Conservation (phyloP, 2,113 vertebrate species). For the Sardina pilchardus region DNA sequence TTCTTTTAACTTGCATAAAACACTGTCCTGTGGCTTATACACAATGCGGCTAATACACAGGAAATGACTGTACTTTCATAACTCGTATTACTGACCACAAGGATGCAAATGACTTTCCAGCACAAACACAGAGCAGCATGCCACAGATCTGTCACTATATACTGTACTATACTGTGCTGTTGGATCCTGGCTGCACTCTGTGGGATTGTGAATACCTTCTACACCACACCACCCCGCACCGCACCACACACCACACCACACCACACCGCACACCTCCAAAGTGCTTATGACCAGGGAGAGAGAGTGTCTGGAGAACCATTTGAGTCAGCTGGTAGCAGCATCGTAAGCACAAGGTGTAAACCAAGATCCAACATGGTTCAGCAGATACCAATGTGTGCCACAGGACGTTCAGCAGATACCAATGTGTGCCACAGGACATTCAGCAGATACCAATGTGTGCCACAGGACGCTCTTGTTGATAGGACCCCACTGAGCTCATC, state of each 20-base stretch:
- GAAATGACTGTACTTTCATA: too few relatives aligned
- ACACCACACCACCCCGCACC: background rate
- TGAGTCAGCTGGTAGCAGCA: background rate
- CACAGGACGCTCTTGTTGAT: background rate
- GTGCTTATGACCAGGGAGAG: background rate
- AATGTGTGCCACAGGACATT: background rate
- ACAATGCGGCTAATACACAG: too few relatives aligned
- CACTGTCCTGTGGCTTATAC: too few relatives aligned
- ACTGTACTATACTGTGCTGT: too few relatives aligned
- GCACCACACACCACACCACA: constrained; percentile 4
- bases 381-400: background rate
- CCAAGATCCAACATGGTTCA: background rate
- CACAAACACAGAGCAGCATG: background rate
- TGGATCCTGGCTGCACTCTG: constrained; percentile 12
- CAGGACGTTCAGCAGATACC: too few relatives aligned
- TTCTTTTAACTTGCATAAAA: too few relatives aligned
- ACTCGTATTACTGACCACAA: background rate
- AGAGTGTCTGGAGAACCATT: background rate
- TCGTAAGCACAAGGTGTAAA: background rate
- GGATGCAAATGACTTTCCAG: background rate
- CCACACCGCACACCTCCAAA: background rate
- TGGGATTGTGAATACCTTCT: background rate
- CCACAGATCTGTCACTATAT: background rate
- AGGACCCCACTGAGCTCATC: background rate
- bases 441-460: background rate